These are phyloP conservation scores for Glaucidium brasilianum DNA, from an alignment of 2,113 vertebrate genomes.

Conservation along the genomic window DNA sequence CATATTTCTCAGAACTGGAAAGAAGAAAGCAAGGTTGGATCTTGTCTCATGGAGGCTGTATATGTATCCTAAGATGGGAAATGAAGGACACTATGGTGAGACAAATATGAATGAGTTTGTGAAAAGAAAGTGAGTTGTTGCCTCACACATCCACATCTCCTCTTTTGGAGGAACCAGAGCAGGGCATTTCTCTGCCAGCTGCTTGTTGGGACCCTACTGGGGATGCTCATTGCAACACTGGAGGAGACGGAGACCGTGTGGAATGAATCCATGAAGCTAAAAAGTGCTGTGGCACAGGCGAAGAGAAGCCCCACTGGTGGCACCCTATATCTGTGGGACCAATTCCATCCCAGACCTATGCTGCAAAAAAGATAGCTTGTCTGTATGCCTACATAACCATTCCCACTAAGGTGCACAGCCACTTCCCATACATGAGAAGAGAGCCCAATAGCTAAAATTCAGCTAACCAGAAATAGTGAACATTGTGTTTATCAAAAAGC, in stretches of 20 bases:
- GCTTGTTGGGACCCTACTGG: neutral
- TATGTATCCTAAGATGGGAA: neutral
- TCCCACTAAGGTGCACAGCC: neutral
- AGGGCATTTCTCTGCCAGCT: neutral
- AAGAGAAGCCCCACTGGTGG: fast-evolving
- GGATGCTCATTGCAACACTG: neutral
- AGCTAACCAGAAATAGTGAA: neutral
- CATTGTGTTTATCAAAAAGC: neutral
- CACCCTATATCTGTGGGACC: neutral
- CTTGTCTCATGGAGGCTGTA: neutral
- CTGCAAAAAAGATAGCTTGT: neutral
- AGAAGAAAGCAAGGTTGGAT: neutral
- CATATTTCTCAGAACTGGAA: neutral
- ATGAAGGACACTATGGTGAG: neutral
- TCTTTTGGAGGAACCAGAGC: neutral
- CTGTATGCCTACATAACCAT: too few relatives aligned
- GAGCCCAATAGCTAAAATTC: neutral
- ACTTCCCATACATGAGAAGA: neutral
- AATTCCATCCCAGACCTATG: fast-evolving
- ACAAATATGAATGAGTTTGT: neutral
- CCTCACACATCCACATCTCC: fast-evolving
- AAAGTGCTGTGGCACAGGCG: fast-evolving
- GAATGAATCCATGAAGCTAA: neutral
- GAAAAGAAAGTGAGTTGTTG: neutral
- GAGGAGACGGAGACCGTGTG: neutral